Percentiles rank a stretch among this genome's conserved stretches.
Conservation (phyloP, 2,113 vertebrate species). For the Steatornis caripensis region DNA sequence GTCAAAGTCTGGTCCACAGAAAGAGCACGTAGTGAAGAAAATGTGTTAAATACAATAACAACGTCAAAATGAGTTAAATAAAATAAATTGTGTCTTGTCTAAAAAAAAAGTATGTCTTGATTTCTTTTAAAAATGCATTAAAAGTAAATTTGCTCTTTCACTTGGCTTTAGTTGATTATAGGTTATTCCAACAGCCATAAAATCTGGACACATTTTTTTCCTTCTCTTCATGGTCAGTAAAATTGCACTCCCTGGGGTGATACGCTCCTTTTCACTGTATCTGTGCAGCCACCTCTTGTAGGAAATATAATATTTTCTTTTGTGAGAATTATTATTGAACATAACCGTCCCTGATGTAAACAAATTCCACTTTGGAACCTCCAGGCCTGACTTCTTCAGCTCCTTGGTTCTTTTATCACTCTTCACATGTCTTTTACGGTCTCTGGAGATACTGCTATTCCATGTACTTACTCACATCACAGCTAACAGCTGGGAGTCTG, state of each 20-base stretch:
- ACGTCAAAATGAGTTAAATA: background rate
- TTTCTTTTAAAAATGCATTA: background rate
- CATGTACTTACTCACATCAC: background rate
- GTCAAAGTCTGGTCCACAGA: background rate
- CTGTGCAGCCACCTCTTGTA: background rate
- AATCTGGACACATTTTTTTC: background rate
- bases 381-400: background rate
- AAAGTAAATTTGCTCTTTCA: background rate
- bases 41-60: too few species aligned
- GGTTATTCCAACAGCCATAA: background rate
- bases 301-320: background rate
- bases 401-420: background rate
- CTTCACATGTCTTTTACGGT: background rate
- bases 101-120: background rate
- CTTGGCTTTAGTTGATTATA: background rate
- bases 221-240: background rate
- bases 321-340: background rate
- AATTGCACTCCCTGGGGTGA: background rate
- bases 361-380: background rate
- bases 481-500: background rate
- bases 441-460: background rate
- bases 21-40: background rate
- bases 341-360: background rate
- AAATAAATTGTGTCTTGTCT: background rate
- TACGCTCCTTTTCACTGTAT: background rate